Conservation (phyloP, 2,113 vertebrate genomes). For the Grammomys dolichurus region DNA sequence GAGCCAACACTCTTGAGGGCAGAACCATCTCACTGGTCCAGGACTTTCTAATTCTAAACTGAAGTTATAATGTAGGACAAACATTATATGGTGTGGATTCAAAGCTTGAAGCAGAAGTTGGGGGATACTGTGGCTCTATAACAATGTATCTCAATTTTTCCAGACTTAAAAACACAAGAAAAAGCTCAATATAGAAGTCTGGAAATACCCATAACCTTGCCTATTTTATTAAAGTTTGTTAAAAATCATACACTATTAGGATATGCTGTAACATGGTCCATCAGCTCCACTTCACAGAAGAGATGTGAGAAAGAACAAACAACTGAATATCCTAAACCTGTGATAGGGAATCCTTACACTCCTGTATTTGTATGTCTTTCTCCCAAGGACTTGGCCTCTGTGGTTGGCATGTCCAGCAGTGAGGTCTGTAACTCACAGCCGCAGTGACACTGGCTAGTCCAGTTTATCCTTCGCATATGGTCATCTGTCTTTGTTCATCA, state of each 20-base stretch:
- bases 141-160: not conserved
- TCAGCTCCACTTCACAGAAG: not conserved
- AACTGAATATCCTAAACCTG: not conserved
- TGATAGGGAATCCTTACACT: not conserved
- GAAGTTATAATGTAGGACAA: not conserved
- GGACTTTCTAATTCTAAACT: not conserved
- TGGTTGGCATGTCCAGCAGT: fast-evolving
- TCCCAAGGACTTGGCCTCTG: not conserved
- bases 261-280: not conserved
- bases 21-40: not conserved
- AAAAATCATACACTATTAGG: not conserved
- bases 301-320: not conserved
- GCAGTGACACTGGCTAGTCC: fast-evolving
- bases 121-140: too few relatives aligned
- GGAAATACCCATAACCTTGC: not conserved
- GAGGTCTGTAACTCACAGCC: not conserved
- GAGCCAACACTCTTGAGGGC: not conserved
- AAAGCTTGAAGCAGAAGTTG: not conserved
- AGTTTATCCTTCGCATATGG: not conserved
- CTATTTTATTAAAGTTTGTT: not conserved
- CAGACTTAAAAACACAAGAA: not conserved
- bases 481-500: fast-evolving
- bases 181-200: not conserved
- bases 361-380: not conserved
- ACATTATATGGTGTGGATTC: not conserved